Evolutionary conservation across 2,888 invertebrate species (phyloP).

Genomic region (Polia nebulosa): DNA sequence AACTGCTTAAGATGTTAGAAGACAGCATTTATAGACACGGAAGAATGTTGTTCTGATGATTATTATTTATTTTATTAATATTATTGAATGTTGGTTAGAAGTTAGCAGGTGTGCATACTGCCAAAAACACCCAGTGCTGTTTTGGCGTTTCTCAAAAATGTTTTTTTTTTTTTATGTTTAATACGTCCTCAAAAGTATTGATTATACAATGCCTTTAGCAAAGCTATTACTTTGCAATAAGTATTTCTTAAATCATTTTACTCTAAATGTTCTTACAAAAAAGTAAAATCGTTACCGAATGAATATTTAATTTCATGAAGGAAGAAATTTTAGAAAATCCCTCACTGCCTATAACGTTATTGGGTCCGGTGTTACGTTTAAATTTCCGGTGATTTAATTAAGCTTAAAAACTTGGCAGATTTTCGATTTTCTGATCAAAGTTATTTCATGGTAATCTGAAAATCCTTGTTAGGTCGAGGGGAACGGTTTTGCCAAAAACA

Average conservation of each 20-base stretch:
- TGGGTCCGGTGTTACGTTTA: constrained; percentile 45
- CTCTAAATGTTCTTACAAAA: constrained; percentile 1
- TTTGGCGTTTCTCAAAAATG: no score
- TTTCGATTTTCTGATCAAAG: constrained; percentile 31
- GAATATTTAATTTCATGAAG: constrained; percentile 33
- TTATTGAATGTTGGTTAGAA: no score
- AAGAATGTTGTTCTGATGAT: no score
- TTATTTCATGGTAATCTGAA: constrained; percentile 28
- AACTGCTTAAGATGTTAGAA: no score
- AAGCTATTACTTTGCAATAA: no score
- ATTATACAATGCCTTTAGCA: no score
- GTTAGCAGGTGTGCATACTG: no score
- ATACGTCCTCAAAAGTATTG: no score
- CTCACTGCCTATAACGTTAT: constrained; percentile 19
- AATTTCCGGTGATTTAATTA: constrained; percentile 59
- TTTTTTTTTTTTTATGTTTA: no score
- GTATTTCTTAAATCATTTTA: background rate
- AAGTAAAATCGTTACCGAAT: constrained; percentile 7
- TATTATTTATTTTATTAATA: no score
- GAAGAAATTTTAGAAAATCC: constrained; percentile 4
- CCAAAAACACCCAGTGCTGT: no score
- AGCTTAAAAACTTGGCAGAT: constrained; percentile 34
- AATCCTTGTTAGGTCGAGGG: constrained; percentile 2
- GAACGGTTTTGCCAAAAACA: background rate
- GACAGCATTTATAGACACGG: no score